Percentiles rank a stretch among this genome's conserved stretches.
These are phyloP conservation scores for Hemibagrus wyckioides DNA, from an alignment of 2,113 vertebrate species.

Conservation along the genomic window DNA sequence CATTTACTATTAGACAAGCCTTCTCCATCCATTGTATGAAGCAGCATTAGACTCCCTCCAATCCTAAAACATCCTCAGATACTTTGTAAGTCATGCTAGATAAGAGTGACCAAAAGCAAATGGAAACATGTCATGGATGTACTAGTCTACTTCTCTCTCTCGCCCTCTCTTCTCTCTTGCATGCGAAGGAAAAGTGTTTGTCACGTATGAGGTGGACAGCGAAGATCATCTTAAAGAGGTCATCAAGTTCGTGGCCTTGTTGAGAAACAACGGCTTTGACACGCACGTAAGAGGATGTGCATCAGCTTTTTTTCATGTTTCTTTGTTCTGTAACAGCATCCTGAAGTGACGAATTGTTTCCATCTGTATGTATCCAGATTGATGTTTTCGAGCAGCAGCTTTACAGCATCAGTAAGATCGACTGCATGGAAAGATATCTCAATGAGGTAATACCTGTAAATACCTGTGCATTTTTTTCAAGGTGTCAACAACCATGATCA, in stretches of 20 bases:
- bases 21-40: not conserved
- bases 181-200: slow-evolving; percentile 61
- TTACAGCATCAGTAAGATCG: slow-evolving; percentile 65
- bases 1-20: not conserved
- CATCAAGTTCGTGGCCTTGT: slow-evolving; percentile 61
- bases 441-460: slow-evolving; percentile 55
- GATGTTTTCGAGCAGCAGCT: slow-evolving; percentile 65
- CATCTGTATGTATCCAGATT: slow-evolving; percentile 53
- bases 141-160: not conserved
- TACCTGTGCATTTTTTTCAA: not conserved
- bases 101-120: not conserved
- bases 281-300: slow-evolving; percentile 52
- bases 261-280: slow-evolving; percentile 64
- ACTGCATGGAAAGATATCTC: slow-evolving; percentile 65
- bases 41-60: not conserved
- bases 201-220: slow-evolving; percentile 62
- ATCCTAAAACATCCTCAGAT: not conserved
- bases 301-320: not conserved
- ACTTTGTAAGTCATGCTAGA: not conserved
- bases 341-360: not conserved
- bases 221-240: slow-evolving; percentile 63
- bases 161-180: not conserved
- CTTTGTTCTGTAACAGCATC: not conserved
- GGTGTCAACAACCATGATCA: not conserved
- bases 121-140: not conserved